Percentiles rank a stretch among this genome's conserved stretches.
Evolutionary conservation across 2,888 invertebrate genomes (phyloP).

Genomic region (Dryocosmus kuriphilus): DNA sequence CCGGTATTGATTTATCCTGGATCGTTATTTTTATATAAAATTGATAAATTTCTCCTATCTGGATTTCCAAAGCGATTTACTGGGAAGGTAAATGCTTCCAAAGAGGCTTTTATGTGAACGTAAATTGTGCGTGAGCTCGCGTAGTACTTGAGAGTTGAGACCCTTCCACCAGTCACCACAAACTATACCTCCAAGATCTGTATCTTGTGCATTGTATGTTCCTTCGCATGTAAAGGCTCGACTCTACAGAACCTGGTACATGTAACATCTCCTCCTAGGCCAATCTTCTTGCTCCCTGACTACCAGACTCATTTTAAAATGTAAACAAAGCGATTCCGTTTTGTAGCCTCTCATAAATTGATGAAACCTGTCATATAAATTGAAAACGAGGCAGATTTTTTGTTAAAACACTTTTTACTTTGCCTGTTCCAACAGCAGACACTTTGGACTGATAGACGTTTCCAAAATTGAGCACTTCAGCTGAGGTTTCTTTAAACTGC

Average conservation of each 20-base stretch:
- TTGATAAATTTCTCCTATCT: too few relatives aligned
- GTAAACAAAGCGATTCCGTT: constrained; percentile 7
- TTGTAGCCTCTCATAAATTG: constrained; percentile 4
- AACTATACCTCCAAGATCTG: constrained; percentile 17
- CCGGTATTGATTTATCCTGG: too few relatives aligned
- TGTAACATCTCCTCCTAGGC: neutral
- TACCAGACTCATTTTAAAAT: neutral
- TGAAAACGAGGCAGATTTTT: too few relatives aligned
- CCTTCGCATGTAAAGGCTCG: constrained; percentile 7
- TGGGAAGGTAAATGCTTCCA: constrained; percentile 23
- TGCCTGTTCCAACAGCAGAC: too few relatives aligned
- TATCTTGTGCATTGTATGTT: constrained; percentile 26
- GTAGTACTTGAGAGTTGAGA: constrained; percentile 9
- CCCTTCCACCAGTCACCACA: constrained; percentile 17
- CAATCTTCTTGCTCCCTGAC: neutral
- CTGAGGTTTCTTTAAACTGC: too few relatives aligned
- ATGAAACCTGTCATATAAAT: neutral
- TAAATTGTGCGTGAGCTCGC: constrained; percentile 29
- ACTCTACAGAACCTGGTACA: neutral
- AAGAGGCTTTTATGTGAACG: constrained; percentile 27
- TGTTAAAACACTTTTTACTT: too few relatives aligned
- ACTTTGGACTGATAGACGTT: too few relatives aligned
- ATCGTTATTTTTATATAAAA: too few relatives aligned
- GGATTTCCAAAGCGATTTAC: neutral
- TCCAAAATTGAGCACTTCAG: too few relatives aligned